Evolutionary conservation across 1,140 invertebrate species (phyloP), one percentile per base, ranked within the genome.

Genomic region (Trachelipus rathkii): DNA sequence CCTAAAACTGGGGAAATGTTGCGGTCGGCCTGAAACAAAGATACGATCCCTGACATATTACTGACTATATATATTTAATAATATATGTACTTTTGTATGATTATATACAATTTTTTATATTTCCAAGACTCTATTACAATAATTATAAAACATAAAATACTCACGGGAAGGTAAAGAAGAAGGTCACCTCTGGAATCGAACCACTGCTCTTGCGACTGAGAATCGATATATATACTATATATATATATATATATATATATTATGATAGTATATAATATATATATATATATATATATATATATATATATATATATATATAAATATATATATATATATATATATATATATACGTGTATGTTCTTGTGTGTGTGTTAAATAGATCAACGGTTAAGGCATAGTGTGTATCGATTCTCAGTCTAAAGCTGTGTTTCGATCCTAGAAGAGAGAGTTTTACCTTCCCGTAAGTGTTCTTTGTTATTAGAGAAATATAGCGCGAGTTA

Each of bases 1-100:
- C 80, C 80, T 46, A 81, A 73, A 45, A 81, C 80, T 24, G 80
- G 80, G 5, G 80, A 81, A 45, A 81, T 44, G 46, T 73, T 81
- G 33, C 80, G 80, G 74, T 81, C 80, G 68, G 74, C 77, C 80
- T 81, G 77, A 21, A 46, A n/a, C n/a, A 44, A 75, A n/a, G 19
- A 21, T 13, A 69, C 9, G 66, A 21, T 60, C 15, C 6, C 2
- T 33, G 33, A 33, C 33, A 33, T n/a, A n/a, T n/a, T n/a, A n/a
- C n/a, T n/a, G n/a, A n/a, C n/a, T n/a, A 11, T 60, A 8, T 1
- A 19, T 50, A 8, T 73, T 15, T 46, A 19, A 15, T 44, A 43
- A 11, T 11, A 46, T 44, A 44, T 72, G 1, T 0, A 21, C 0
- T 11, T 44, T 1, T 72, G 10, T 44, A 21, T 72, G 6, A 24